Conservation (phyloP, 2,888 invertebrate species). For the Elmis aenea region DNA sequence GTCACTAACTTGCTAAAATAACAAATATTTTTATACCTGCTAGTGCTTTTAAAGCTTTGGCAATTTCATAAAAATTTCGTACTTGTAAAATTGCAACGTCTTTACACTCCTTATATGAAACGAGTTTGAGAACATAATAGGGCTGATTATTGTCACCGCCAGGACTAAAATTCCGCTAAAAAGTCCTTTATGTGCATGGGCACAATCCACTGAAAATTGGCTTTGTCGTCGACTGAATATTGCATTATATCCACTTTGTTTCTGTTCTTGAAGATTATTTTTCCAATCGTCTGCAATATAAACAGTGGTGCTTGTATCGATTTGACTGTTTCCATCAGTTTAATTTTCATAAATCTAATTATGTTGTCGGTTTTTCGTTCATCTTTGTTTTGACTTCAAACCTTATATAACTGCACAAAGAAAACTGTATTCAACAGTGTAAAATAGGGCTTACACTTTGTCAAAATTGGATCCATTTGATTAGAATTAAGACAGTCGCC, state of each 20-base stretch:
- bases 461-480: conserved; percentile 27
- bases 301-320: no score
- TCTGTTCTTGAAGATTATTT: conserved; percentile 24
- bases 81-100: conserved; percentile 67
- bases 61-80: conserved; percentile 42
- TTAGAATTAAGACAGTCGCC: conserved; percentile 26
- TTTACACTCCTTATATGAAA: conserved; percentile 57
- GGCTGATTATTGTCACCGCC: conserved; percentile 70
- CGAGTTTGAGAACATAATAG: conserved; percentile 82
- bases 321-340: no score
- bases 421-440: conserved; percentile 84
- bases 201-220: conserved; percentile 78
- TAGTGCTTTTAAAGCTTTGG: background rate
- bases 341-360: no score
- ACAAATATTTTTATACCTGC: conserved; percentile 22
- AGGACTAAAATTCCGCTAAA: conserved; percentile 64
- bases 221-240: conserved; percentile 47
- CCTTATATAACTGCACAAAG: conserved; percentile 85
- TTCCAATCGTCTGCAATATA: background rate
- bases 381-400: no score
- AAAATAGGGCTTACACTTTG: conserved; percentile 24
- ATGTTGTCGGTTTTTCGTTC: no score
- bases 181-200: conserved; percentile 75
- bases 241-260: conserved; percentile 31
- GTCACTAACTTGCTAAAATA: conserved; percentile 54